phyloP scores from a whole-genome alignment of 2,888 invertebrate genomes.

The Lasioglossum figueresi region DNA sequence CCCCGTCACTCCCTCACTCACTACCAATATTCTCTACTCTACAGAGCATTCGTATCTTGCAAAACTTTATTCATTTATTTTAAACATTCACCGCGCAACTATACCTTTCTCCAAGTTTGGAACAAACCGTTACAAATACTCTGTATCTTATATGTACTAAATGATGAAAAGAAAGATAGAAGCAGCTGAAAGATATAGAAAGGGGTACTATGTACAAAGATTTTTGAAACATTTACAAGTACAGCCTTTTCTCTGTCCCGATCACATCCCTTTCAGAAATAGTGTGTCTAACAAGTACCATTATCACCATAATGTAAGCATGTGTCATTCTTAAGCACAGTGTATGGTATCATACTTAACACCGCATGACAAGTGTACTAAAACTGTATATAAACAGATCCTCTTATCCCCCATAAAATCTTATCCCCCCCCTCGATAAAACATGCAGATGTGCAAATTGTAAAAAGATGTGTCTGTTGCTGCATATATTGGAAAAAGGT shows the following conservation, averaged over 20 bases:
- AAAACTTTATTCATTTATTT: background rate
- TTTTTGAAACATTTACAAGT: slow-evolving; percentile 24
- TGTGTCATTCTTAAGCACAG: slow-evolving; percentile 36
- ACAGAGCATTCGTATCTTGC: slow-evolving; percentile 60
- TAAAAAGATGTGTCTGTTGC: background rate
- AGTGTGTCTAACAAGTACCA: slow-evolving; percentile 31
- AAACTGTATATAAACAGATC: slow-evolving; percentile 8
- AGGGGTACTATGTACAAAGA: slow-evolving; percentile 53
- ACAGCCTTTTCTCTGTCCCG: slow-evolving; percentile 19
- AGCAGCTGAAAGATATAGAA: slow-evolving; percentile 68
- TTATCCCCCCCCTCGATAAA: slow-evolving; percentile 2
- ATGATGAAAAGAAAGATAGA: slow-evolving; percentile 58
- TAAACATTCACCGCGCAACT: background rate
- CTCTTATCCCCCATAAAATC: slow-evolving; percentile 9
- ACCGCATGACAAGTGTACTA: slow-evolving; percentile 11
- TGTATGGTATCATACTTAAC: slow-evolving; percentile 12
- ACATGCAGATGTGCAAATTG: slow-evolving; percentile 46
- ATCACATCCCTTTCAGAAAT: slow-evolving; percentile 35
- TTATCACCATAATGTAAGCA: slow-evolving; percentile 49
- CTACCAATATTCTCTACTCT: slow-evolving; percentile 73
- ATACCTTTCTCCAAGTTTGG: background rate
- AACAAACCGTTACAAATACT: slow-evolving; percentile 56
- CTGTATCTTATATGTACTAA: slow-evolving; percentile 31
- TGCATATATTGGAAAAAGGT: background rate
- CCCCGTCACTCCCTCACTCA: slow-evolving; percentile 83